phyloP scores from a whole-genome alignment of 1,140 invertebrate species.

The Heliconius hewitsoni region DNA sequence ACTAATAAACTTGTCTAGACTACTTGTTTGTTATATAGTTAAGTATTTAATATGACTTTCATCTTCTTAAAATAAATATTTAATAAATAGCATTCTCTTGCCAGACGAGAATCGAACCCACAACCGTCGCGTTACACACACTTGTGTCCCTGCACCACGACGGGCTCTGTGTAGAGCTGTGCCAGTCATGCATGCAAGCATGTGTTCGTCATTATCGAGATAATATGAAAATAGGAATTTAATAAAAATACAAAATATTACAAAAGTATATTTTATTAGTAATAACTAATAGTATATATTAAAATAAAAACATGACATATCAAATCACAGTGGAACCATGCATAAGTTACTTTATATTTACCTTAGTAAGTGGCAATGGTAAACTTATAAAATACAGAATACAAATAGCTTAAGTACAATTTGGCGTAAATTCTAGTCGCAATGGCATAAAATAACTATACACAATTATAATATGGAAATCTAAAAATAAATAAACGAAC shows the following conservation, averaged over 20 bases:
- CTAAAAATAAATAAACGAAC: conserved; percentile 11
- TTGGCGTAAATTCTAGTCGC: not conserved
- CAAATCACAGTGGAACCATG: conserved; percentile 11
- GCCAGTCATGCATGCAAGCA: not conserved
- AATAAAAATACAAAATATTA: not conserved
- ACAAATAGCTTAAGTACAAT: conserved; percentile 10
- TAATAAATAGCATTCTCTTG: no score
- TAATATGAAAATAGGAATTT: not conserved
- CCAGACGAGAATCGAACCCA: no score
- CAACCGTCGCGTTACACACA: no score
- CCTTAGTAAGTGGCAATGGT: not conserved
- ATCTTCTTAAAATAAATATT: no score
- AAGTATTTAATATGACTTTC: no score
- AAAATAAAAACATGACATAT: conserved; percentile 9
- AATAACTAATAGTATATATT: conserved; percentile 16
- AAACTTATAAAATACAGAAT: not conserved
- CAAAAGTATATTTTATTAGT: conserved; percentile 14
- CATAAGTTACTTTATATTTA: not conserved
- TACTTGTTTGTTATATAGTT: no score
- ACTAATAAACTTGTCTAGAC: no score
- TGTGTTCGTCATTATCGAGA: no score
- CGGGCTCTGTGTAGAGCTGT: not conserved
- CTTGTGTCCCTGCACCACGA: no score
- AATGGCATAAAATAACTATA: conserved; percentile 1
- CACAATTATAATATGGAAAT: conserved; percentile 9